phyloP scores from a whole-genome alignment of 2,797 vertebrate genomes.

The Cheirogaleus major region DNA sequence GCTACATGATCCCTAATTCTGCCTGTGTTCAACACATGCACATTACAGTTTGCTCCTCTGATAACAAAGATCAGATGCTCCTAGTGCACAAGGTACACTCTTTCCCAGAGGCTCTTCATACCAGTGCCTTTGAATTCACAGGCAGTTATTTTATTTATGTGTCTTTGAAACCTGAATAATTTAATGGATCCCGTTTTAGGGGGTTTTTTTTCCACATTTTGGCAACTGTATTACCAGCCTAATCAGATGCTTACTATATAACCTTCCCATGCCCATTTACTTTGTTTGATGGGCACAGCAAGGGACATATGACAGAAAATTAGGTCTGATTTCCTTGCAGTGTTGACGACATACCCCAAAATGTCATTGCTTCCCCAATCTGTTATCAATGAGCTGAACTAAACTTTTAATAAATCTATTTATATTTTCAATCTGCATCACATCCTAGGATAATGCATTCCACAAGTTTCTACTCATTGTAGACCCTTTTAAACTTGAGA shows the following conservation, averaged over 20 bases:
- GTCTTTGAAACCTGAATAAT: slow-evolving; percentile 12
- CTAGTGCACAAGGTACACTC: not conserved
- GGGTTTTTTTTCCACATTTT: not conserved
- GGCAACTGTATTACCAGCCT: not conserved
- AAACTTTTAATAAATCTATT: slow-evolving; percentile 66
- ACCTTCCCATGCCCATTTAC: not conserved
- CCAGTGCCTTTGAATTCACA: not conserved
- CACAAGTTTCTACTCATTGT: slow-evolving; percentile 59
- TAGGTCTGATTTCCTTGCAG: slow-evolving; percentile 11
- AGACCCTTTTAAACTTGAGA: slow-evolving; percentile 54
- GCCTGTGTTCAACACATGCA: not conserved
- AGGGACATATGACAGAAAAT: not conserved
- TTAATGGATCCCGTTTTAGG: not conserved
- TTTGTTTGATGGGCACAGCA: not conserved
- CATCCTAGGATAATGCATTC: slow-evolving; percentile 65
- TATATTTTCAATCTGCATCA: slow-evolving; percentile 70
- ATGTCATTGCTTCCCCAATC: slow-evolving; percentile 53
- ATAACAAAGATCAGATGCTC: slow-evolving; percentile 4
- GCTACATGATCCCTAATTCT: not conserved
- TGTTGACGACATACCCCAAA: not conserved
- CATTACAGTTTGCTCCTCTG: not conserved
- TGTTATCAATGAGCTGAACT: slow-evolving; percentile 64
- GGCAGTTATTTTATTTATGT: slow-evolving; percentile 4
- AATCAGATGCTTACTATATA: not conserved
- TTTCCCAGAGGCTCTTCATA: not conserved